Conservation (phyloP, 2,797 vertebrate genomes). For the Spondyliosoma cantharus region DNA sequence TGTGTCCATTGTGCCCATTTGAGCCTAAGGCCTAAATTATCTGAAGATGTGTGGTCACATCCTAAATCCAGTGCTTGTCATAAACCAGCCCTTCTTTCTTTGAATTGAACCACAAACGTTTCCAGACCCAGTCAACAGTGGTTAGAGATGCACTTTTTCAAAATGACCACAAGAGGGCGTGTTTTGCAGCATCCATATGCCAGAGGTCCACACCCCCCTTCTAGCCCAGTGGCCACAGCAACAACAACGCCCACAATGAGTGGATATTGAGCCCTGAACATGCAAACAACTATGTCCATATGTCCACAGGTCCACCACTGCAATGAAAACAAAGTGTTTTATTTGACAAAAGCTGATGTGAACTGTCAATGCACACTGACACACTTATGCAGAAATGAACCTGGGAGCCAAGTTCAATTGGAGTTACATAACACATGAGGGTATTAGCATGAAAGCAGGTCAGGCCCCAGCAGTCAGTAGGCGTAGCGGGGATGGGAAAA, state of each 20-base stretch:
- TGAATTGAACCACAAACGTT: constrained; percentile 54
- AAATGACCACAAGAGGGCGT: constrained; percentile 72
- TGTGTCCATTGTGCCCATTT: constrained; percentile 30
- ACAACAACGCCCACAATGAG: constrained; percentile 65
- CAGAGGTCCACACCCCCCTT: constrained; percentile 69
- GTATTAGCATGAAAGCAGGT: constrained; percentile 39
- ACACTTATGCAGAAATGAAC: constrained; percentile 27
- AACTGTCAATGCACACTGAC: constrained; percentile 5
- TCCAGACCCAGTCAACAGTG: constrained; percentile 39
- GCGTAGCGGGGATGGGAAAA: constrained; percentile 40
- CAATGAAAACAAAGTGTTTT: constrained; percentile 41
- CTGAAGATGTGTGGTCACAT: constrained; percentile 41
- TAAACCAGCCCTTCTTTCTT: constrained; percentile 44
- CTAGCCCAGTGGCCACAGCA: constrained; percentile 58
- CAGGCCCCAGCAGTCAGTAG: constrained; percentile 37
- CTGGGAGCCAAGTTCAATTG: constrained; percentile 29
- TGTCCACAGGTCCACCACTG: constrained; percentile 28
- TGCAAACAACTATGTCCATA: constrained; percentile 41
- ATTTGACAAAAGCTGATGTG: constrained; percentile 29
- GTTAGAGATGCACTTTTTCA: constrained; percentile 19
- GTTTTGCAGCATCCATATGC: constrained; percentile 61
- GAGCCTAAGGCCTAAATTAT: constrained; percentile 40
- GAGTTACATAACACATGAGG: constrained; percentile 23
- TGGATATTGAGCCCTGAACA: constrained; percentile 42
- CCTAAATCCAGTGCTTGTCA: constrained; percentile 49